Base-by-base conservation (phyloP, 2,888 invertebrate species). In the Trypoxylon attenuatum region DNA sequence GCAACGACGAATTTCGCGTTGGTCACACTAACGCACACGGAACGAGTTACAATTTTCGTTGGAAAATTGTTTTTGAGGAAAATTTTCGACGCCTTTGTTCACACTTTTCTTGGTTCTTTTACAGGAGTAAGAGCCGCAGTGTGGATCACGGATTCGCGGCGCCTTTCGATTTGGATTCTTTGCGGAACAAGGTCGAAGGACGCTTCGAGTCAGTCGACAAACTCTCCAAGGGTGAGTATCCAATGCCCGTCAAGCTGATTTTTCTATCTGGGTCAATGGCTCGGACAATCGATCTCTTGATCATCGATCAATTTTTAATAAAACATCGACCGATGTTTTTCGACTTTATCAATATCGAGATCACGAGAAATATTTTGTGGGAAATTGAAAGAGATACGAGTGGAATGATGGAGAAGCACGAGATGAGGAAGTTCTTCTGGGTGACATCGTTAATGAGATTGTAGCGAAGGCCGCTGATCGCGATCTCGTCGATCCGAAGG, bases 91-190 rank as follows among this genome's bases (percentile, higher is more conserved):
- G 23, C 16, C 42, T 51, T 18, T 42, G 38, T 66, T 47, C 33
- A 29, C 60, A 29, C 41, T 39, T 16, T 13, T 54, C n/a, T 54
- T 42, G 52, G 39, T 42, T 23, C 21, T 61, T 59, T 74, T 73
- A 27, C 91, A 96, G 96, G 94, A 95, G 94, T 88, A 96, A 96
- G 89, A 95, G 95, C 87, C 92, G 94, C 81, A 96, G 95, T 82
- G 95, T 96, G 82, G 96, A 96, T 89, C 95, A 96, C 90, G 95
- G 96, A 83, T 93, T 95, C 84, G 91, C 94, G 71, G 91, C 94
- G 76, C 94, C 95, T 69, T 95, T 94, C 87, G 95, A 95, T 89
- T 90, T 95, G 89, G 95, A 95, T 78, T 91, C 94, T 56, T 90
- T 95, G 67, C 92, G 95, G 80, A 93, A 93, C 84, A 95, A 95